A percentile compares a stretch with the other conserved stretches of the same genome.
phyloP scores from a whole-genome alignment of 2,113 vertebrate species.

The Eleginops maclovinus region DNA sequence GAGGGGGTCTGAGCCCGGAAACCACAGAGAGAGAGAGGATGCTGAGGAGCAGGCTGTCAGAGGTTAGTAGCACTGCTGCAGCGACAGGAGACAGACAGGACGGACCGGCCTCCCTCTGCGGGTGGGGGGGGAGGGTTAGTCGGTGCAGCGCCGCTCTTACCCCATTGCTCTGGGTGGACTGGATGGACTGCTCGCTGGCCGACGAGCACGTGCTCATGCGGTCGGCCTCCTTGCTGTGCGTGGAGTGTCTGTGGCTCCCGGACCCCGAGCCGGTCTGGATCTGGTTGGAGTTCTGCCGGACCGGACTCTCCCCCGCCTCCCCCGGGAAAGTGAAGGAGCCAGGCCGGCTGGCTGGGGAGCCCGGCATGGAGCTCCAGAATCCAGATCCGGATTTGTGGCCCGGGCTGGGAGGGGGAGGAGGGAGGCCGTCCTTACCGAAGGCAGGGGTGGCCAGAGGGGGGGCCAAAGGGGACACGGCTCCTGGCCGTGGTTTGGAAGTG shows the following conservation, averaged over 20 bases:
- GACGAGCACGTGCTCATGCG: conserved; percentile 99
- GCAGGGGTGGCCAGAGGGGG: conserved; percentile 88
- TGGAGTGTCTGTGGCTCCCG: conserved; percentile 89
- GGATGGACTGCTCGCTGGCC: conserved; percentile 97
- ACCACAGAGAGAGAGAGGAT: conserved; percentile 54
- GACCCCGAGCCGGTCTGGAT: conserved; percentile 68
- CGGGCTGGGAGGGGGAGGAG: conserved; percentile 95
- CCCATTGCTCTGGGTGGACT: conserved; percentile 98
- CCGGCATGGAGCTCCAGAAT: conserved; percentile 96
- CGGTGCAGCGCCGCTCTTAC: conserved; percentile 89
- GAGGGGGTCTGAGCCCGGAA: conserved; percentile 42
- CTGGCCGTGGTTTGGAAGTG: conserved; percentile 89
- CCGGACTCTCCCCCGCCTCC: conserved; percentile 88
- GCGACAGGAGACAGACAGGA: conserved; percentile 69
- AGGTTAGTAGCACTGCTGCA: conserved; percentile 76
- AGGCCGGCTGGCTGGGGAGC: conserved; percentile 94
- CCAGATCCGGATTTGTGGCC: conserved; percentile 88
- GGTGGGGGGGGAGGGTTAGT: conserved; percentile 87
- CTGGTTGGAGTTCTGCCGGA: conserved; percentile 84
- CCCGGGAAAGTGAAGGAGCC: conserved; percentile 97
- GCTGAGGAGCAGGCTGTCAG: conserved; percentile 64
- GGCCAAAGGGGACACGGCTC: conserved; percentile 89
- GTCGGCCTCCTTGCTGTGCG: conserved; percentile 98
- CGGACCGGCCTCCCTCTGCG: conserved; percentile 52
- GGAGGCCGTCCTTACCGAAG: conserved; percentile 91